Conservation (phyloP, 2,113 vertebrate genomes). For the Mustela nigripes region DNA sequence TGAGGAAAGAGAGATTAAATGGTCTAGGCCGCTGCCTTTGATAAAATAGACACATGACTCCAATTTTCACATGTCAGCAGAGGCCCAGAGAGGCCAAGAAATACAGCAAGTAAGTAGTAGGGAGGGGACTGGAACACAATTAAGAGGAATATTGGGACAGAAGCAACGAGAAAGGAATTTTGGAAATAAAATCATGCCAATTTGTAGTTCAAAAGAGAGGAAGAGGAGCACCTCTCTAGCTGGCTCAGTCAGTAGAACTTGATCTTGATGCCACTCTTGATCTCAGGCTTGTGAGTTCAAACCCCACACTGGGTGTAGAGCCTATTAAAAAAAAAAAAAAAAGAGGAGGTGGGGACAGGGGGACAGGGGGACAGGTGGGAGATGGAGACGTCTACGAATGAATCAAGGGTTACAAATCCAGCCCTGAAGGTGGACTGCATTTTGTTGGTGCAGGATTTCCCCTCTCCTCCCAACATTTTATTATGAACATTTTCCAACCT, state of each 20-base stretch:
- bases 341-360: background rate
- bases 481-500: background rate
- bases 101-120: background rate
- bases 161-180: background rate
- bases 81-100: background rate
- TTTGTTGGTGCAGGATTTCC: background rate
- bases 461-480: background rate
- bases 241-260: background rate
- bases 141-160: background rate
- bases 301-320: background rate
- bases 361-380: background rate
- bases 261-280: background rate
- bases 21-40: background rate
- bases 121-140: background rate
- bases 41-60: slow-evolving; percentile 13
- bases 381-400: background rate
- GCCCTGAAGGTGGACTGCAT: background rate
- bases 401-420: background rate
- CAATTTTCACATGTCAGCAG: slow-evolving; percentile 35
- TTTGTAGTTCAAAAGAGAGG: slow-evolving; percentile 6
- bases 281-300: background rate
- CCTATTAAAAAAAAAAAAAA: background rate
- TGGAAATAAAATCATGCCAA: background rate
- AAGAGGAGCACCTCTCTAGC: background rate
- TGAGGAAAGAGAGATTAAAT: background rate